These are phyloP conservation scores for Acropternis orthonyx DNA, from an alignment of 2,797 vertebrate species.

Conservation along the genomic window DNA sequence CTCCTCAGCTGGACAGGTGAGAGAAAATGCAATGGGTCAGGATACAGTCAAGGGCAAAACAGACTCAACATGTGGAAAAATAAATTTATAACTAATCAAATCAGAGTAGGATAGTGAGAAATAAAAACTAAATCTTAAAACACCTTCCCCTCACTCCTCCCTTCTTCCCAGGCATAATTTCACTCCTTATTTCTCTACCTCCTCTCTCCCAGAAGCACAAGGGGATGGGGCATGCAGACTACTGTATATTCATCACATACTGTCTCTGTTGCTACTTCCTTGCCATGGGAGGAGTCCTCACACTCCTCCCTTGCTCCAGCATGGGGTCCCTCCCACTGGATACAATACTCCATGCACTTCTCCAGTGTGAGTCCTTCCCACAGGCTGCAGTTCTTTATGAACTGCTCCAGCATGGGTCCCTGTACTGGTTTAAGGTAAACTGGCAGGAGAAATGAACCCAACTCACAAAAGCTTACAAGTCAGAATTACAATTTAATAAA, in stretches of 20 bases:
- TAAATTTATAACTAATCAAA: not conserved
- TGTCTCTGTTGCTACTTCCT: not conserved
- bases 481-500: too few relatives aligned
- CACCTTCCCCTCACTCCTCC: fast-evolving
- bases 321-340: not conserved
- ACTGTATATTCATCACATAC: not conserved
- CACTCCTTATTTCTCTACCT: not conserved
- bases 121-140: not conserved
- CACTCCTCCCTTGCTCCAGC: not conserved
- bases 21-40: not conserved
- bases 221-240: not conserved
- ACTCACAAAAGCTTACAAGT: too few relatives aligned
- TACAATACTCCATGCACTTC: not conserved
- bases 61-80: not conserved
- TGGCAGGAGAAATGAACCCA: too few relatives aligned
- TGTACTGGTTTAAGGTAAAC: too few relatives aligned
- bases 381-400: not conserved
- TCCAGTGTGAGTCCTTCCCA: not conserved
- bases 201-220: not conserved
- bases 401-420: not conserved
- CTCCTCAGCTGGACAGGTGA: not conserved
- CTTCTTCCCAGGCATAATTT: not conserved
- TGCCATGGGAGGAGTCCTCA: not conserved
- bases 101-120: not conserved
- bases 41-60: not conserved